Conservation (phyloP, 1,140 invertebrate genomes). For the Acromyrmex charruanus region DNA sequence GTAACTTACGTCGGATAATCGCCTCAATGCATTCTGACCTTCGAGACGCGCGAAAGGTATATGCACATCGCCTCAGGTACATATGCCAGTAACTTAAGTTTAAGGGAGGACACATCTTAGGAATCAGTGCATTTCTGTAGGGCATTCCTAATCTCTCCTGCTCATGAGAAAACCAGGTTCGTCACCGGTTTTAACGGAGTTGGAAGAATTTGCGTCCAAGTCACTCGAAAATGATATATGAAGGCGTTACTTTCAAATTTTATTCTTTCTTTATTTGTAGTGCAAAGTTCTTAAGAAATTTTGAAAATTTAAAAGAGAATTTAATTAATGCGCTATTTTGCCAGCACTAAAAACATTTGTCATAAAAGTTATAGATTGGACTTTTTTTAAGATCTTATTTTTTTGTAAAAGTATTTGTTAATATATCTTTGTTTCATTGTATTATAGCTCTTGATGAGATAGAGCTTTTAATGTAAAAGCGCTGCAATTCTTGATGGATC, state of each 20-base stretch:
- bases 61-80: conserved; percentile 64
- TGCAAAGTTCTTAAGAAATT: neutral
- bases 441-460: neutral
- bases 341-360: no score
- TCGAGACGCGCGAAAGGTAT: conserved; percentile 61
- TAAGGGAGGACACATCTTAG: conserved; percentile 67
- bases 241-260: conserved; percentile 44
- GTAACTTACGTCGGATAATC: conserved; percentile 77
- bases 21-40: conserved; percentile 69
- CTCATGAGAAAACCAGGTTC: conserved; percentile 60
- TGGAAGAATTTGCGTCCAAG: conserved; percentile 27
- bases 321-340: neutral
- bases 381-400: neutral
- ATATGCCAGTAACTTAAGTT: conserved; percentile 71
- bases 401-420: conserved; percentile 6
- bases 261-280: neutral
- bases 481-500: neutral
- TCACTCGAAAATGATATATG: conserved; percentile 11
- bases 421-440: neutral
- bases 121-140: conserved; percentile 78
- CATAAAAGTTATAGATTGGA: neutral
- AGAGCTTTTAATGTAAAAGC: neutral
- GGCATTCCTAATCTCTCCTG: conserved; percentile 77
- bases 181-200: conserved; percentile 20
- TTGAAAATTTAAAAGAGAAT: neutral